Evolutionary conservation across 2,888 invertebrate species (phyloP), one percentile per base, ranked within the genome.

Genomic region (Melieria picta): DNA sequence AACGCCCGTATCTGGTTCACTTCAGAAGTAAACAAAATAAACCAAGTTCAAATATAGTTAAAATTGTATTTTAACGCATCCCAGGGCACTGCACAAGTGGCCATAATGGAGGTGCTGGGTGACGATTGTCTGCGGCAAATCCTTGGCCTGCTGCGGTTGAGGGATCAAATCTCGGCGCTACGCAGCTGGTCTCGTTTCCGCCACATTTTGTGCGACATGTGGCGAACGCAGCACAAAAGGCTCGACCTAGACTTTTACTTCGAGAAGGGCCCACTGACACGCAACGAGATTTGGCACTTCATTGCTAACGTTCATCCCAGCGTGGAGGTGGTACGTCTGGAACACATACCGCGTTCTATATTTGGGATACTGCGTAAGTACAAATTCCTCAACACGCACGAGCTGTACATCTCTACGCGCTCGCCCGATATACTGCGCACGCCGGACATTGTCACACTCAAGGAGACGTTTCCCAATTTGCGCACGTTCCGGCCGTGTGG

Each of bases 391-490:
- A 69, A 62, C 16, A 61, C 68, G 10, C 11, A 62, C 9, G 45
- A 30, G 45, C 16, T 69, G 6, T 45, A 45, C 11, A 30, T 69
- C 55, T 13, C 60, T 11, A n/a, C 55, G 13, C 3, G 47, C n/a
- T 5, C 5, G 13, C 7, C 47, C 4, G 11, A 52, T 7, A 10
- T 62, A 30, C 10, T 61, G 52, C 45, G 43, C 16, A 0, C 11
- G 11, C 55, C 61, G 30, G 52, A 52, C n/a, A 55, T 55, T 13
- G 46, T 43, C 30, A 62, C 3, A 6, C 62, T 69, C n/a, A 7
- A 46, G 52, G 46, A 52, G 50, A 69, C 55, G n/a, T 69, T 69
- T 55, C 68, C 68, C 4, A 69, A 62, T 46, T 3, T 69, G 55
- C 43, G 11, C 16, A 46, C 42, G 42, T n/a, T 69, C 45, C 11